Base-by-base conservation (phyloP, 2,888 invertebrate species). In the Pristionchus japonicus region DNA sequence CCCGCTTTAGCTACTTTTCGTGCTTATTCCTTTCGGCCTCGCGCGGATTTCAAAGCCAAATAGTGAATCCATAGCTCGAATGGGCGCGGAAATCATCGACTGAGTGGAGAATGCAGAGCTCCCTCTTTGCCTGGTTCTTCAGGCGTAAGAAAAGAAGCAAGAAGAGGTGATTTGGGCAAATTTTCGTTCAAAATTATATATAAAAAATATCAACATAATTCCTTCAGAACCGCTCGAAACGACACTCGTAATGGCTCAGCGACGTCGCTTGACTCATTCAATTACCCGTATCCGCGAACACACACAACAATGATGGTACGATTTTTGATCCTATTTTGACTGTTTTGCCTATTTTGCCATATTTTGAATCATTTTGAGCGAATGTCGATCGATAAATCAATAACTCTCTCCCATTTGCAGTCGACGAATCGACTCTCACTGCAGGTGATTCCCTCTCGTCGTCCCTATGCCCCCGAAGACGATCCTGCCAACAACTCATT, bases 401-500 rank as follows among this genome's bases (percentile, higher is more conserved):
- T 43, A n/a, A 84, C 15, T 7, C 11, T 9, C 6, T 20, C 6
- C 49, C 3, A 64, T 37, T 49, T 49, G 17, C 23, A 61, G 20
- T 67, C 34, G 49, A 47, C 23, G 20, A 47, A 67, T 31, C 40
- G n/a, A 17, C 40, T 34, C 20, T 47, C n/a, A 37, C 57, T 82
- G 3, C 80, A 88, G 88, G 88, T 88, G 43, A 88, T 88, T 88
- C 88, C 88, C 31, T 82, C 82, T 20, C 43, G n/a, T 37, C 80
- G 88, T 34, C 88, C 88, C 20, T 88, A 57, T n/a, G 88, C 88
- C 11, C 82, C 88, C 34, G 88, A 88, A 31, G 88, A 88, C 40
- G 88, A 80, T 61, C 88, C 88, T 0, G 43, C 80, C 20, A 37
- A 17, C 80, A 87, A 87, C 23, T 87, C 77, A 34, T 77, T 77